Evolutionary conservation across 2,797 vertebrate genomes (phyloP).

Genomic region (Mareca strepera): DNA sequence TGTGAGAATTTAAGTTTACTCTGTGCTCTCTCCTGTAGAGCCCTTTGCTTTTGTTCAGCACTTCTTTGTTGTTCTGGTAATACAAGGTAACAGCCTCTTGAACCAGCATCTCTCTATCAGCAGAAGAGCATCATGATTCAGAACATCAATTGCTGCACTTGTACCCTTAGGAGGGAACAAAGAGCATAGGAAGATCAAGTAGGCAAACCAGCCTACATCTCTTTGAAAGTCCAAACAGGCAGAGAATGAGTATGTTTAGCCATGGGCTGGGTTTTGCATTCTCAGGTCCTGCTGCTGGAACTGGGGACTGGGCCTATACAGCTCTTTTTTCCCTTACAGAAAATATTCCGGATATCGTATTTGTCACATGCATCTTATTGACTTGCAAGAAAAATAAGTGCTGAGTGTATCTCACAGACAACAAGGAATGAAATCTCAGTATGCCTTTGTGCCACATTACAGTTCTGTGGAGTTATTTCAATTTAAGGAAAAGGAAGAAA

Average conservation of each 20-base stretch:
- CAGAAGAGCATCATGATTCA: not conserved
- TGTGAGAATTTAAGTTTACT: not conserved
- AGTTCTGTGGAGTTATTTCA: not conserved
- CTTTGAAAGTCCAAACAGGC: slow-evolving; percentile 1
- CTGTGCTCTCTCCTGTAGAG: not conserved
- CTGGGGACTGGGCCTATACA: not conserved
- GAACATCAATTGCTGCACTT: slow-evolving; percentile 26
- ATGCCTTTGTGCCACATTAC: not conserved
- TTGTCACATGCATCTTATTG: not conserved
- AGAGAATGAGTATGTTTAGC: not conserved
- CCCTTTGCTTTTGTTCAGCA: not conserved
- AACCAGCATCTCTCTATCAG: slow-evolving; percentile 17
- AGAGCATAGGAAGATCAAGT: slow-evolving; percentile 22
- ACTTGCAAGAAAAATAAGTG: not conserved
- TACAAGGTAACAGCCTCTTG: slow-evolving; percentile 25
- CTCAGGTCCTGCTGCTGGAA: not conserved
- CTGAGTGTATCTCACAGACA: not conserved
- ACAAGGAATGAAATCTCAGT: not conserved
- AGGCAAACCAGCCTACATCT: not conserved
- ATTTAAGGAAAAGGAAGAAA: not conserved
- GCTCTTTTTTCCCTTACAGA: not conserved
- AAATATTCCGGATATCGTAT: not conserved
- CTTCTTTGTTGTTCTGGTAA: not conserved
- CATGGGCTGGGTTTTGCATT: not conserved
- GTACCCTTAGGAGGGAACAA: not conserved